These are phyloP conservation scores for Hypsopygia costalis DNA, from an alignment of 2,888 invertebrate genomes.

Conservation along the genomic window DNA sequence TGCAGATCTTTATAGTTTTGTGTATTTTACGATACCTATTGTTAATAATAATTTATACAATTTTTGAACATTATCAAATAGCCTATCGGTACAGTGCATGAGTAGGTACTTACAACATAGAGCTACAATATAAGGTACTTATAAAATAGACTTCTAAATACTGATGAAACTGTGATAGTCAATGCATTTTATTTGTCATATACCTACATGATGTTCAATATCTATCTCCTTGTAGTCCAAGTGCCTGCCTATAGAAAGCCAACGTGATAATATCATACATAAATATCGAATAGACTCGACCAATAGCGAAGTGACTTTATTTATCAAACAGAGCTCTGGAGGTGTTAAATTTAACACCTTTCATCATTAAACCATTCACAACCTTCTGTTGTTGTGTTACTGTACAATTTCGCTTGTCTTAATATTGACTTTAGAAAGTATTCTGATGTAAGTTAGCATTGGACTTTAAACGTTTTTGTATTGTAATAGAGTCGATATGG, in stretches of 20 bases:
- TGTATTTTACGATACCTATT: too few species aligned
- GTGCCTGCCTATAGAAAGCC: constrained; percentile 1
- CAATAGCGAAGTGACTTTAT: constrained; percentile 50
- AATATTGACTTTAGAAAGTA: constrained; percentile 7
- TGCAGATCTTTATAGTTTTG: too few species aligned
- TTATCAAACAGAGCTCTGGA: constrained; percentile 49
- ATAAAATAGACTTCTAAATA: too few species aligned
- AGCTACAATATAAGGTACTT: too few species aligned
- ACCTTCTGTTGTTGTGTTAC: constrained; percentile 12
- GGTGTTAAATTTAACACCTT: constrained; percentile 73
- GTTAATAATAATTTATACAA: too few species aligned
- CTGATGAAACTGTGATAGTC: too few species aligned
- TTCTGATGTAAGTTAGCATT: constrained; percentile 17
- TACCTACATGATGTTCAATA: too few species aligned
- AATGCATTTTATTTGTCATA: too few species aligned
- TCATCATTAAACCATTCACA: constrained; percentile 20
- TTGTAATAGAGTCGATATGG: constrained; percentile 26
- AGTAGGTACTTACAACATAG: too few species aligned
- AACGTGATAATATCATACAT: constrained; percentile 16
- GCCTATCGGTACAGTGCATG: too few species aligned
- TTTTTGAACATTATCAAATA: too few species aligned
- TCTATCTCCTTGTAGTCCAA: constrained; percentile 28
- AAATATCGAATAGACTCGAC: constrained; percentile 31
- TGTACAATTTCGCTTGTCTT: constrained; percentile 17
- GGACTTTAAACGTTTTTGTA: constrained; percentile 28